phyloP scores from a whole-genome alignment of 2,888 invertebrate genomes.

The Volucella inflata region DNA sequence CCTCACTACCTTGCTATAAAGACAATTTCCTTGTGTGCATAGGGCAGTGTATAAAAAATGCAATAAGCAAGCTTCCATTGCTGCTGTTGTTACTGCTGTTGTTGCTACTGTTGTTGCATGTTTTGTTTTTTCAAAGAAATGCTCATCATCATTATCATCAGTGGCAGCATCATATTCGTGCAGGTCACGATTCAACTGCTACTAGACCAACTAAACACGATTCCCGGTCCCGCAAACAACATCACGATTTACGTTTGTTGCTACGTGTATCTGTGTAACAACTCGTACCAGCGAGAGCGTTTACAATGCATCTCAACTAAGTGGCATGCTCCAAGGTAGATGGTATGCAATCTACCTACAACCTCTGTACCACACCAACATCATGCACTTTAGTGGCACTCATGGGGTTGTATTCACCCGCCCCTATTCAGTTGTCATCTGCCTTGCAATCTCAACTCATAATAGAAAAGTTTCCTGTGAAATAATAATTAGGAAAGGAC shows the following conservation, averaged over 20 bases:
- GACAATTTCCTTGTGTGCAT: background rate
- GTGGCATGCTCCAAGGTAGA: slow-evolving; percentile 1
- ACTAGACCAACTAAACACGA: background rate
- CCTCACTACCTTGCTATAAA: background rate
- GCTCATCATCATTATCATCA: slow-evolving; percentile 17
- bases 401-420: too few species aligned
- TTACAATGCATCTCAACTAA: slow-evolving; percentile 1
- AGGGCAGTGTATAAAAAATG: slow-evolving; percentile 10
- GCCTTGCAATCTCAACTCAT: background rate
- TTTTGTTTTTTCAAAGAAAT: background rate
- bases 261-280: background rate
- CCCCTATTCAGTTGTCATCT: background rate
- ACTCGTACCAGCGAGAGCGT: background rate
- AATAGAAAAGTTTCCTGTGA: slow-evolving; percentile 3
- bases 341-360: too few species aligned
- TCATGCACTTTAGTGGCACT: too few species aligned
- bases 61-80: slow-evolving; percentile 1
- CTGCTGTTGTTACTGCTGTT: background rate
- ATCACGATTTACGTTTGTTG: background rate
- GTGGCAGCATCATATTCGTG: background rate
- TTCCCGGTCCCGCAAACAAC: too few species aligned
- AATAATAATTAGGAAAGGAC: slow-evolving; percentile 2
- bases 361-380: too few species aligned
- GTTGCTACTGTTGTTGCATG: too few species aligned
- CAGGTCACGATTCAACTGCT: background rate